Evolutionary conservation across 1,140 invertebrate species (phyloP).

Genomic region (Tenebrio molitor): DNA sequence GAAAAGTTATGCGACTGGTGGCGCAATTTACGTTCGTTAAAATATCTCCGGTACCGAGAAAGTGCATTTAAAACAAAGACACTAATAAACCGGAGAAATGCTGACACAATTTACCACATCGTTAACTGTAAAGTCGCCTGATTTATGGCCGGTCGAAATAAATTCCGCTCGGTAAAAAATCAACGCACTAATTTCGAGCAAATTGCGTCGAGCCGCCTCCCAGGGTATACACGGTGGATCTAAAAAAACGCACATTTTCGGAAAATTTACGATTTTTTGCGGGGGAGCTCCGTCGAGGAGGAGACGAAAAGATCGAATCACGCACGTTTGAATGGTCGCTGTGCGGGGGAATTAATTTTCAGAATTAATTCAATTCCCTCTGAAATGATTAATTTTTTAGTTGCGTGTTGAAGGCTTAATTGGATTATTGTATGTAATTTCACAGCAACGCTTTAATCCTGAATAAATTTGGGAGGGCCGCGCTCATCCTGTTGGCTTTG

Average conservation of each 20-base stretch:
- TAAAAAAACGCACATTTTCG: too few species aligned
- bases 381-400: constrained; percentile 15
- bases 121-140: constrained; percentile 43
- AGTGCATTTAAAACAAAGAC: constrained; percentile 42
- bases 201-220: too few species aligned
- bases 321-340: constrained; percentile 4
- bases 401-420: constrained; percentile 17
- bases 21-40: constrained; percentile 42
- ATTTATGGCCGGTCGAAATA: constrained; percentile 36
- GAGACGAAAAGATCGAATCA: constrained; percentile 5
- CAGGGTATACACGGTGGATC: too few species aligned
- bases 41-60: constrained; percentile 42
- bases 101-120: constrained; percentile 46
- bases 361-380: constrained; percentile 4
- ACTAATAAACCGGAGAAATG: constrained; percentile 40
- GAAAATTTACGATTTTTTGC: too few species aligned
- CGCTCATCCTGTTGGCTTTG: not conserved
- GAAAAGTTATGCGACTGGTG: constrained; percentile 2
- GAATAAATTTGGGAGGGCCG: not conserved
- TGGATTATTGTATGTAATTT: constrained; percentile 28
- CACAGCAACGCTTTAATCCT: constrained; percentile 21
- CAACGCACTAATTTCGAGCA: not conserved
- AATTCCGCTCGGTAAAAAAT: constrained; percentile 20
- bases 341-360: constrained; percentile 9
- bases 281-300: too few species aligned